Evolutionary conservation across 2,888 invertebrate species (phyloP), one percentile per base, ranked within the genome.

Genomic region (Folsomia manolachei): DNA sequence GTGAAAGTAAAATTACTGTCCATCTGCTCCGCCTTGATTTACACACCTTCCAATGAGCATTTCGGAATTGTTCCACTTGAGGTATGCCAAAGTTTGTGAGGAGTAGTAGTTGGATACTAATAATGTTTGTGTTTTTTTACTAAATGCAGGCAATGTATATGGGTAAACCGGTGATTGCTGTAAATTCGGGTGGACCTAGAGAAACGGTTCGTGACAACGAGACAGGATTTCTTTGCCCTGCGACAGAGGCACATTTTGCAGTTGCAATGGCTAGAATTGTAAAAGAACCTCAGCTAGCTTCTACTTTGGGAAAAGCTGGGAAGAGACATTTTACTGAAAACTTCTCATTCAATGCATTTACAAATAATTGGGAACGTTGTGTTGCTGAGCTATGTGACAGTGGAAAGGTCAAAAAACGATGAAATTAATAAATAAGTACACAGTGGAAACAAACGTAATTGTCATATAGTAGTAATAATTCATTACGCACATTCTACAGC

Each of bases 11-110:
- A 90, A 18, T 85, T 99, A 23, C 86, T 99, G n/a, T 85, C 88
- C 51, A 85, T 89, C 71, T 91, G 93, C 80, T 88, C 89, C 70
- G 91, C 93, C 77, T 85, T 99, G 23, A 83, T 99, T 24, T 99
- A 99, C 83, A 99, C 99, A 7, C 99, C 99, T 1, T 89, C 91
- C 1, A 93, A 93, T 83, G 99, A 99, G 84, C 99, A 99, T 85
- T 99, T 99, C 86, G 99, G 99, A 2, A 99, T 99, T 81, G 99
- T 99, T 9, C 99, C 99, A 0, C 86, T 99, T 69, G 99, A 99
- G 86, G 81, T 81, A 72, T n/a, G 2, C 2, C 25, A 19, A n/a
- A n/a, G n/a, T n/a, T n/a, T n/a, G n/a, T n/a, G n/a, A n/a, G n/a
- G n/a, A n/a, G n/a, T n/a, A 19, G 7, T 21, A n/a, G 4, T 27